A percentile compares a stretch with the other conserved stretches of the same genome.
phyloP scores from a whole-genome alignment of 2,113 vertebrate genomes.

The Petroica traversi region DNA sequence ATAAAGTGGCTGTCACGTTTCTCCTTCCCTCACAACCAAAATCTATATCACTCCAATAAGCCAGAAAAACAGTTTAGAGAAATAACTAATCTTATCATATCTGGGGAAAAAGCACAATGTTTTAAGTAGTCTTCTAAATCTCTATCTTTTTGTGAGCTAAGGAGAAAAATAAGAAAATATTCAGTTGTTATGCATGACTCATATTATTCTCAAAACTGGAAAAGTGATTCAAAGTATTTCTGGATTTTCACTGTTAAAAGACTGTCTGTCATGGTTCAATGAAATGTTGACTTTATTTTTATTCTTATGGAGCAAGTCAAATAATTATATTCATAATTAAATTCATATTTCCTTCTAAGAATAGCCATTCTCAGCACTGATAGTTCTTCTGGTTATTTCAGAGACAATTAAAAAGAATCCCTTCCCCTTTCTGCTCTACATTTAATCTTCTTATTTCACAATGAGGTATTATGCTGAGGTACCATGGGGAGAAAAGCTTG shows the following conservation, averaged over 20 bases:
- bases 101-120: not conserved
- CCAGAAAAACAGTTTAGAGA: not conserved
- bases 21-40: not conserved
- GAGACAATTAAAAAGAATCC: not conserved
- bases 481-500: not conserved
- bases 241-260: not conserved
- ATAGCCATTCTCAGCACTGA: not conserved
- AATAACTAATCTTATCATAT: not conserved
- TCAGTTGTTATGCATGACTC: not conserved
- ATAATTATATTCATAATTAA: not conserved
- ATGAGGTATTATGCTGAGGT: not conserved
- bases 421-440: not conserved
- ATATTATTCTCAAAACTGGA: not conserved
- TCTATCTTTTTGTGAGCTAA: not conserved
- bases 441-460: not conserved
- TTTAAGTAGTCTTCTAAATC: not conserved
- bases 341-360: not conserved
- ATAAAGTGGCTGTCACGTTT: not conserved
- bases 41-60: not conserved
- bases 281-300: not conserved
- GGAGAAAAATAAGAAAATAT: not conserved
- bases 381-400: not conserved
- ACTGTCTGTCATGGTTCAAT: not conserved
- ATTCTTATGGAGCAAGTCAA: not conserved
- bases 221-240: not conserved